Conservation (phyloP, 1,140 invertebrate species). For the Aphidius gifuensis region DNA sequence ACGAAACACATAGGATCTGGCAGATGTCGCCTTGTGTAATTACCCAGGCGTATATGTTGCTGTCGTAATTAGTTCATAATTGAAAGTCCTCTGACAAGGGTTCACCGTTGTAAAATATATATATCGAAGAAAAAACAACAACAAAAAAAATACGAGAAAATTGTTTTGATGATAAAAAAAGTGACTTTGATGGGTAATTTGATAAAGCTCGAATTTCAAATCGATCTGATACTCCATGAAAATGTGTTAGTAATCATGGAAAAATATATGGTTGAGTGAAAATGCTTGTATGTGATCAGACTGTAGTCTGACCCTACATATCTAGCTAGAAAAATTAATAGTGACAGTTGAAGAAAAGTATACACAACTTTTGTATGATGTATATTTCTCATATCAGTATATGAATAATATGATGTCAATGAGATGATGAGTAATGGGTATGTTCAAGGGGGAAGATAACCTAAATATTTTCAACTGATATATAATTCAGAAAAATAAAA, state of each 20-base stretch:
- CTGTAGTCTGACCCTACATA: neutral
- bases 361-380: neutral
- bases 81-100: constrained; percentile 32
- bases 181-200: too few species aligned
- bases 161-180: too few species aligned
- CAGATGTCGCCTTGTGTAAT: constrained; percentile 47
- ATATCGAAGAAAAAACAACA: too few species aligned
- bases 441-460: neutral
- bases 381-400: too few species aligned
- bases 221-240: too few species aligned
- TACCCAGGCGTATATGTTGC: constrained; percentile 31
- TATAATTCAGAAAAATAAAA: too few species aligned
- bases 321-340: constrained; percentile 5
- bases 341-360: neutral
- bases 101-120: neutral
- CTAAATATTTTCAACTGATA: too few species aligned
- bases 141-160: too few species aligned
- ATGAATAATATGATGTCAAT: too few species aligned
- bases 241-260: too few species aligned
- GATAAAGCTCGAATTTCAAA: too few species aligned
- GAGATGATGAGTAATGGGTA: neutral
- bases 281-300: constrained; percentile 5
- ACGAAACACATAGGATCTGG: constrained; percentile 26
- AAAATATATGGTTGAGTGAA: neutral
- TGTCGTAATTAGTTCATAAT: constrained; percentile 48